phyloP scores from a whole-genome alignment of 2,797 vertebrate species.

The Clarias pachynema region DNA sequence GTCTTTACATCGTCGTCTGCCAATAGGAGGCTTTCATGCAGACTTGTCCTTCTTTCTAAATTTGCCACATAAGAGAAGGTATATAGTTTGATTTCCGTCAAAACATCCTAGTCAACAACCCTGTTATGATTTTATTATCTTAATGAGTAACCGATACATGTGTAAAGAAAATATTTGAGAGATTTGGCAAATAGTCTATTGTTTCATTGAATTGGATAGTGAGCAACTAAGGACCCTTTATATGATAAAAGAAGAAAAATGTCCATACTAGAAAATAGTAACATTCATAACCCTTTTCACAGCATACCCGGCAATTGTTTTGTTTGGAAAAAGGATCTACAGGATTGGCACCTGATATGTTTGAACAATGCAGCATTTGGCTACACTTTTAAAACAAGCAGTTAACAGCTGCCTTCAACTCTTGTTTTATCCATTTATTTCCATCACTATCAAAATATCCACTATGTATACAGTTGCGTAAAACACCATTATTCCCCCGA shows the following conservation, averaged over 20 bases:
- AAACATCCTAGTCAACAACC: neutral
- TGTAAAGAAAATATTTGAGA: neutral
- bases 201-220: conserved; percentile 8
- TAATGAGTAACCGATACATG: conserved; percentile 2
- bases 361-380: neutral
- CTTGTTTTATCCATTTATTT: conserved; percentile 10
- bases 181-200: conserved; percentile 8
- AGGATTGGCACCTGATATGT: conserved; percentile 8
- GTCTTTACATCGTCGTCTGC: neutral
- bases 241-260: conserved; percentile 1
- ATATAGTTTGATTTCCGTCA: neutral
- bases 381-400: neutral
- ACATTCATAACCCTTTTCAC: conserved; percentile 6
- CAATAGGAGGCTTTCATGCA: neutral
- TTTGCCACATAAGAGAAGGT: conserved; percentile 1
- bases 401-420: conserved; percentile 17
- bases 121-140: conserved; percentile 21
- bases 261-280: neutral
- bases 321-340: conserved; percentile 7
- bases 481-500: conserved; percentile 6
- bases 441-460: conserved; percentile 13
- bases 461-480: conserved; percentile 3
- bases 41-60: conserved; percentile 12
- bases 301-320: conserved; percentile 4
- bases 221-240: conserved; percentile 1